Base-by-base conservation (phyloP, 2,797 vertebrate genomes). In the Varecia variegata region DNA sequence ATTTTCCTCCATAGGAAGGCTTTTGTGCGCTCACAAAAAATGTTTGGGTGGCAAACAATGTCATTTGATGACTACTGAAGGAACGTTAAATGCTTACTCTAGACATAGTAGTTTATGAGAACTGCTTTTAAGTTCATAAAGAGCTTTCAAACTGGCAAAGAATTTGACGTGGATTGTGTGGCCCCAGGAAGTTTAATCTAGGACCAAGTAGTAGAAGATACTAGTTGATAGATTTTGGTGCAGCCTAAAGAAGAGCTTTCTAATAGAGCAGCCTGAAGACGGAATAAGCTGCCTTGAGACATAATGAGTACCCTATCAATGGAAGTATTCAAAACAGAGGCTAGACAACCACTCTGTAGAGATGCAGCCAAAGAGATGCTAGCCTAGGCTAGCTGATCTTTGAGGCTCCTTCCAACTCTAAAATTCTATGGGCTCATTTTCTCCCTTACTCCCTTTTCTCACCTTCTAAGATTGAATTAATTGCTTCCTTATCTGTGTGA, bases 381-480 rank as follows among this genome's bases (percentile, higher is more conserved):
- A 88, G 38, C 58, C 38, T 54, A 82, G 11, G 27, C 8, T 68
- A 45, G 12, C 74, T 93, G 18, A 92, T 76, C 30, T 87, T n/a
- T 68, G 50, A 74, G 15, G 58, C 5, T 20, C 13, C 52, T 92
- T 93, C 65, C 56, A 77, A 40, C 35, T 87, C 71, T 56, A 77
- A 85, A 94, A 76, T 67, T 94, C 47, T 84, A 8, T 25, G 52
- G 45, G 35, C 20, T 94, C 74, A 84, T 93, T 93, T 93, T 67
- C 11, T 84, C 11, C 13, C 25, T 70, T 10, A 20, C 27, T 92
- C 27, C 38, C 27, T 58, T 58, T 76, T 70, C 70, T 82, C 68
- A 91, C 12, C 30, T 82, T 82, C 35, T n/a, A 38, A 92, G 50
- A 54, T 25, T 89, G 43, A 74, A 83, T 21, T 43, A 62, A 43